Evolutionary conservation across 2,113 vertebrate species (phyloP), one percentile per base, ranked within the genome.

Genomic region (Falco punctatus): DNA sequence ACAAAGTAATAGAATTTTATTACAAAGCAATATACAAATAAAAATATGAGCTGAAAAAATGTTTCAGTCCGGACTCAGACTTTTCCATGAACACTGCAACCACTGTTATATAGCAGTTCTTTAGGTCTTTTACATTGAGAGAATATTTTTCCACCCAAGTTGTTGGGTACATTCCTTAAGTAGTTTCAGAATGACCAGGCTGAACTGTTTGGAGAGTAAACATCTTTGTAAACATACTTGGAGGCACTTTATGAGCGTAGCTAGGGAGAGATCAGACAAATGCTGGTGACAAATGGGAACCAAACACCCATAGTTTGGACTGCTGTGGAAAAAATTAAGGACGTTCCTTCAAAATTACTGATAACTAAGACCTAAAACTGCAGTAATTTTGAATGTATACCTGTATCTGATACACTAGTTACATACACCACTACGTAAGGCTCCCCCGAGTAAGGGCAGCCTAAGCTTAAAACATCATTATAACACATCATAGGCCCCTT

Each of bases 131-230:
- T 73, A 79, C 42, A 35, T 44, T 2, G 1, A 71, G 28, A 74
- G 48, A 75, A 10, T 89, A 72, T 81, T 93, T 94, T 95, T 91
- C 51, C 71, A 80, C 26, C 20, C 64, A 61, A 93, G 42, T 30
- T 95, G 72, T 81, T 72, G 86, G 88, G 80, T 93, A 95, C 95
- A 75, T 93, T 94, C 81, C 92, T 94, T 75, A 86, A 72, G 88
- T 88, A 80, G 86, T 87, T 95, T 91, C 74, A 80, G 77, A 92
- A 85, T 72, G 65, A 94, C 9, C 8, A 82, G 92, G 55, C 64
- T 49, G 38, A 58, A 84, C 52, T 96, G 91, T 95, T 94, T 94
- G 86, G 89, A 97, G 83, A 96, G 94, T 84, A 96, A 96, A 96
- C 83, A 87, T 85, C 88, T 87, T 44, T 81, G 88, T 85, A 96